Base-by-base conservation (phyloP, 2,797 vertebrate genomes). In the Lagorchestes hirsutus region DNA sequence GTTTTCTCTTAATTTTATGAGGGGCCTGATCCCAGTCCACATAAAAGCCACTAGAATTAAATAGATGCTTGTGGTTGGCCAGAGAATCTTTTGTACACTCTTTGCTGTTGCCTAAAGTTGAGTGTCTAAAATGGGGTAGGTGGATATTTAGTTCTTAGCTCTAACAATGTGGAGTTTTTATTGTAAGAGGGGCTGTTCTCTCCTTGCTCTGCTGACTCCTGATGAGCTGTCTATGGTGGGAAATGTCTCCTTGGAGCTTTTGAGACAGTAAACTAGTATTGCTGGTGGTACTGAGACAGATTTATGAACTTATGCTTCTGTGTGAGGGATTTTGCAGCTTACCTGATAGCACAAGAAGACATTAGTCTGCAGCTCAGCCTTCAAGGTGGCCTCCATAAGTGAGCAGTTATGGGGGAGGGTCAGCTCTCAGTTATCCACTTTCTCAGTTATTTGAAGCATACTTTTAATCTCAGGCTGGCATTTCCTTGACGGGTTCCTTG, bases 241-340 rank as follows among this genome's bases (percentile, higher is more conserved):
- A 97, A 93, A 95, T 96, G 87, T 97, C 94, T 98, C 93, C 57
- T 95, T 96, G 90, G 95, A 97, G 96, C 93, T 96, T 96, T 96
- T 93, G 92, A 97, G 95, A 93, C 94, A 1, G 0, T 97, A 93
- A 96, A 97, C 90, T 93, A 90, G 91, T 46, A 27, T 93, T 54
- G 94, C 95, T 94, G 2, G 96, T 94, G 28, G 55, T 95, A 62
- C 82, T 46, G 91, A 97, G 93, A 92, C 54, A 90, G 95, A 95
- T 94, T 95, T 96, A 94, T 67, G 31, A 92, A 34, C 93, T 92
- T 92, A 93, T 92, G 40, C 95, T 92, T 96, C 90, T 93, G 92
- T 54, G 87, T 96, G 96, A 93, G 0, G 0, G 95, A 94, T 96
- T 96, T 96, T 93, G 93, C 62, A 0, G 0, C 92, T 97, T 90